Percentiles rank a stretch among this genome's conserved stretches.
These are phyloP conservation scores for Cosmia pyralina DNA, from an alignment of 2,888 invertebrate genomes.

Conservation along the genomic window DNA sequence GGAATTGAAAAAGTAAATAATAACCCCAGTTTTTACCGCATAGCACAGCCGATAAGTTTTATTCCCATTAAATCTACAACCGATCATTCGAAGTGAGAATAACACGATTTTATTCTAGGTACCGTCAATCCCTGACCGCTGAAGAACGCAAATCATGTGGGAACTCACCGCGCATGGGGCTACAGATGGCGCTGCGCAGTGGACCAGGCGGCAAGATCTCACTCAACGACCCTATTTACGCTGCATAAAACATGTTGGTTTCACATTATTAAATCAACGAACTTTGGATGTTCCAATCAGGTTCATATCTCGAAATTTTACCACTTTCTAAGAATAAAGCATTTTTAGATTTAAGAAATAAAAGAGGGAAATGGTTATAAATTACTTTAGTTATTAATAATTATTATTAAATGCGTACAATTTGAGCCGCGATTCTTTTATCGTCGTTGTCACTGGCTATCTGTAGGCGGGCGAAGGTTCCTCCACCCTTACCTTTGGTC, in stretches of 20 bases:
- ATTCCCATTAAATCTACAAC: neutral
- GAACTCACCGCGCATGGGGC: slow-evolving; percentile 80
- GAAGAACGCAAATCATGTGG: slow-evolving; percentile 74
- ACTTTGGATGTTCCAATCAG: neutral
- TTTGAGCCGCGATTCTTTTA: slow-evolving; percentile 79
- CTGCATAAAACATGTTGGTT: slow-evolving; percentile 67
- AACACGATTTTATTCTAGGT: slow-evolving; percentile 69
- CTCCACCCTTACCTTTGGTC: slow-evolving; percentile 93
- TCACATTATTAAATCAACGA: neutral
- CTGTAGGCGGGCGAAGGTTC: slow-evolving; percentile 93
- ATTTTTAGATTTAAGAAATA: slow-evolving; percentile 27
- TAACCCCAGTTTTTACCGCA: neutral
- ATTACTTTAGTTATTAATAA: slow-evolving; percentile 14
- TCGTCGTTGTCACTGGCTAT: slow-evolving; percentile 80
- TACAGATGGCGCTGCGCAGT: slow-evolving; percentile 84
- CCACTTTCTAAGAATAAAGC: neutral
- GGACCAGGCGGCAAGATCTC: slow-evolving; percentile 74
- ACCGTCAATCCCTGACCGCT: slow-evolving; percentile 77
- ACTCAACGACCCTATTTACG: slow-evolving; percentile 79
- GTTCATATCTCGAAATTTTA: neutral
- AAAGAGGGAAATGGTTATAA: slow-evolving; percentile 26
- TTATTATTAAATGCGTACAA: slow-evolving; percentile 80
- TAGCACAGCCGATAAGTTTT: neutral
- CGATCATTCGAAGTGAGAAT: neutral
- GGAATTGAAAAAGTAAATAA: slow-evolving; percentile 91